Evolutionary conservation across 2,888 invertebrate species (phyloP), one percentile per base, ranked within the genome.

Genomic region (Trisateles emortualis): DNA sequence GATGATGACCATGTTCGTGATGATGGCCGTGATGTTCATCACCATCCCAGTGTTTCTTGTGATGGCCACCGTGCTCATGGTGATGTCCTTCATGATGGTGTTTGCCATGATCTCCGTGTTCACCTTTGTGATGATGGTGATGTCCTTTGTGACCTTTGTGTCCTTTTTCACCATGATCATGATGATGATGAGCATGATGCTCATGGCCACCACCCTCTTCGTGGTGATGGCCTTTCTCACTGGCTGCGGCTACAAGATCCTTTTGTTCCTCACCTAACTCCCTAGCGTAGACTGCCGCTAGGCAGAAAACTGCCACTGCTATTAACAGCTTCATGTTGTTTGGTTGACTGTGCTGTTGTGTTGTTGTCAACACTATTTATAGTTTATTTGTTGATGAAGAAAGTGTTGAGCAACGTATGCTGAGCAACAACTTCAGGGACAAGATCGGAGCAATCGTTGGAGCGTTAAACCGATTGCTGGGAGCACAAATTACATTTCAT

Each of bases 81-180:
- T 92, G 91, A 39, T 92, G 92, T 19, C 78, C 90, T 41, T 73
- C 86, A 39, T 92, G 89, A 49, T 92, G 91, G 54, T 92, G 91
- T 50, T 90, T 89, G 1, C 88, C 89, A 53, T 92, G 90, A 38
- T 91, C 75, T 6, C 86, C 88, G 8, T 92, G 90, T 0, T 92
- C 88, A 0, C 92, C 91, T 49, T 92, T 90, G 55, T 92, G 90
- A 50, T 92, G 91, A 39, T 92, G 92, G 41, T 92, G 92, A 62
- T 90, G 90, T n/a, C 86, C 89, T 67, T 92, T 89, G 61, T 92
- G 91, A 1, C 91, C 92, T 65, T 92, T 91, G 64, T 90, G 88
- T 22, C 87, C 92, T 40, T 90, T 87, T 19, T 86, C 81, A 0
- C 86, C 91, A 30, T 92, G 92, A 10, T 90, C 87, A 44, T 91